Conservation (phyloP, 2,113 vertebrate species). For the Rhizomys pruinosus region DNA sequence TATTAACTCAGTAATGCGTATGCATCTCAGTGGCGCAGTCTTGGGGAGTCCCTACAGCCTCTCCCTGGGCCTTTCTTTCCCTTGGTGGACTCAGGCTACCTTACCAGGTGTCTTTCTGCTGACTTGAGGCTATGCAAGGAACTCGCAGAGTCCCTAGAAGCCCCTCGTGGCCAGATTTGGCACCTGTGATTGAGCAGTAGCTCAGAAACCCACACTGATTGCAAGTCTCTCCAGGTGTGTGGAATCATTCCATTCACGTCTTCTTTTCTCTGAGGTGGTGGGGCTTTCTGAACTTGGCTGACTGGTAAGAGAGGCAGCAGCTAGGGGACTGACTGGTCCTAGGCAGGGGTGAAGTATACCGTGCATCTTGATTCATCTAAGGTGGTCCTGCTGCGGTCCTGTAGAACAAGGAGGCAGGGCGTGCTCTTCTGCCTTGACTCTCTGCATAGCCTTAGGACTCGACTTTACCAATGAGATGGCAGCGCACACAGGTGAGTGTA, state of each 20-base stretch:
- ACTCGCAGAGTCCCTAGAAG: background rate
- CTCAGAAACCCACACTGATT: background rate
- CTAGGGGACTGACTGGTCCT: background rate
- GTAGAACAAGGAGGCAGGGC: background rate
- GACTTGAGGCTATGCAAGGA: background rate
- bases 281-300: background rate
- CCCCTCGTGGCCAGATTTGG: accelerated
- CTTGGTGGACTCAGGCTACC: background rate
- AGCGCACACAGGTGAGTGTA: background rate
- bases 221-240: background rate
- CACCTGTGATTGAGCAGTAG: background rate
- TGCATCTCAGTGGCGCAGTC: background rate
- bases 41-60: background rate
- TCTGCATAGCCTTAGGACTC: background rate
- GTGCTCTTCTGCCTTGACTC: background rate
- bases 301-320: background rate
- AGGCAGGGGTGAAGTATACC: background rate
- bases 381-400: background rate
- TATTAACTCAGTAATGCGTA: background rate
- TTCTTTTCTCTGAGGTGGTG: background rate
- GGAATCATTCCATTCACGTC: background rate
- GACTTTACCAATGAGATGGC: background rate
- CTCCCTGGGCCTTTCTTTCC: background rate
- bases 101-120: background rate
- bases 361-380: background rate